Percentiles rank a stretch among this genome's conserved stretches.
phyloP scores from a whole-genome alignment of 2,888 invertebrate genomes.

The Epinotia demarniana region DNA sequence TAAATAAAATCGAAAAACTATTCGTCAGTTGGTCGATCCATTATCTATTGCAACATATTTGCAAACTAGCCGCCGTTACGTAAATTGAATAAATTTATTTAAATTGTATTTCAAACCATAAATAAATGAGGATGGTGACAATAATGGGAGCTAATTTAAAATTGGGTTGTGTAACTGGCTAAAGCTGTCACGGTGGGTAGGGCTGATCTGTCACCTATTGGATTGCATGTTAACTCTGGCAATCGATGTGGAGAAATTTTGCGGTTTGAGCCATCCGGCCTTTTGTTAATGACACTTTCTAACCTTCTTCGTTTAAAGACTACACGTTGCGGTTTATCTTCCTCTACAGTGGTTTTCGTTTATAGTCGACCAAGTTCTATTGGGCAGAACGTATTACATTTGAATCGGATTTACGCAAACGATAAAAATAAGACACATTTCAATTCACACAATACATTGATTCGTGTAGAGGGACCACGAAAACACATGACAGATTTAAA shows the following conservation, averaged over 20 bases:
- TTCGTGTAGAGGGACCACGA: neutral
- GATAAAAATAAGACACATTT: neutral
- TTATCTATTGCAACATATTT: slow-evolving; percentile 42
- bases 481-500: neutral
- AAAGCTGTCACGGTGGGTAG: slow-evolving; percentile 16
- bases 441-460: neutral
- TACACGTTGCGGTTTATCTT: too few relatives aligned
- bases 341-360: too few relatives aligned
- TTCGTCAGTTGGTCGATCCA: slow-evolving; percentile 15
- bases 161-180: slow-evolving; percentile 34
- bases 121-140: slow-evolving; percentile 44
- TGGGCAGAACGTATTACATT: neutral
- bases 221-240: neutral
- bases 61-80: slow-evolving; percentile 37
- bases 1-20: slow-evolving; percentile 5
- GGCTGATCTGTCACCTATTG: slow-evolving; percentile 27
- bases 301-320: neutral
- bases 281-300: slow-evolving; percentile 2
- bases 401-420: neutral
- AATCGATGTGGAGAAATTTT: slow-evolving; percentile 12
- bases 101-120: slow-evolving; percentile 46
- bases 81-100: slow-evolving; percentile 46
- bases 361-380: too few relatives aligned
- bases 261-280: slow-evolving; percentile 12
- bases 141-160: slow-evolving; percentile 41